Percentiles rank a stretch among this genome's conserved stretches.
Evolutionary conservation across 1,140 invertebrate genomes (phyloP).

Genomic region (Orchestia grillus): DNA sequence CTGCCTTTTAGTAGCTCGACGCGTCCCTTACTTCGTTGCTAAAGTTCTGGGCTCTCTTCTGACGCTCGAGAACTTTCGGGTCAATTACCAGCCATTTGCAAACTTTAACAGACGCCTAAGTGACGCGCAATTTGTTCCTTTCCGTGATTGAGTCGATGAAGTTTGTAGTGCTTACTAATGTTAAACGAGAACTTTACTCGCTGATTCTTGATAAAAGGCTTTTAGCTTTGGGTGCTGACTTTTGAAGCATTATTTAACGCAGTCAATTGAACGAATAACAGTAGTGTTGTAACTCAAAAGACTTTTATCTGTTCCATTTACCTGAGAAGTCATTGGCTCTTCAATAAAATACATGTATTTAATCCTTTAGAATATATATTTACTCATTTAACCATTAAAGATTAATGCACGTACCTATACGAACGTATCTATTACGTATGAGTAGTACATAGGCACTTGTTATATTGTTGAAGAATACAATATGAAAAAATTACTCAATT

Average conservation of each 20-base stretch:
- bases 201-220: not conserved
- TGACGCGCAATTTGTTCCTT: not conserved
- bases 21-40: not conserved
- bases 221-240: not conserved
- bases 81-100: constrained; percentile 24
- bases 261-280: not conserved
- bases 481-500: no score
- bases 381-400: no score
- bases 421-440: no score
- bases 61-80: not conserved
- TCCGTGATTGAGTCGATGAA: not conserved
- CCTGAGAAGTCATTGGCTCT: not conserved
- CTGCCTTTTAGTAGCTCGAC: not conserved
- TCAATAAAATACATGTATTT: not conserved
- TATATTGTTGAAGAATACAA: no score
- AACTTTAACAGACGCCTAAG: constrained; percentile 17
- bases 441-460: no score
- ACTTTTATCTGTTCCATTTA: not conserved
- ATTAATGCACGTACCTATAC: no score
- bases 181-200: not conserved
- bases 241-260: not conserved
- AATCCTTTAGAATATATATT: no score
- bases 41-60: not conserved
- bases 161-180: not conserved
- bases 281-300: not conserved